These are phyloP conservation scores for Acheta domesticus DNA, from an alignment of 2,888 invertebrate genomes.

Conservation along the genomic window DNA sequence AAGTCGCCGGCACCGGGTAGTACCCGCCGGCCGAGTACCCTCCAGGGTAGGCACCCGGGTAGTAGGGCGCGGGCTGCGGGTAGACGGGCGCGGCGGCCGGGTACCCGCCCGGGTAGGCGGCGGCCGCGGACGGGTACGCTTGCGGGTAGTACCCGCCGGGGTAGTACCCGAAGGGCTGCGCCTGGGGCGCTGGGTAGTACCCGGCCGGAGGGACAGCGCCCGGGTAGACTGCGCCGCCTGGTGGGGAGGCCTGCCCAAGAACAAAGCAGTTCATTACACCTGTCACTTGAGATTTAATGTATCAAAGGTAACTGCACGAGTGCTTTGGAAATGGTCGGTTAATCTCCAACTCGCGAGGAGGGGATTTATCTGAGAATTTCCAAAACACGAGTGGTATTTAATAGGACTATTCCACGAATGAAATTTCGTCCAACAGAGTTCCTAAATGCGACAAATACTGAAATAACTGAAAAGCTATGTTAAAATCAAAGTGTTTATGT, in stretches of 20 bases:
- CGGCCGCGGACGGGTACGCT: neutral
- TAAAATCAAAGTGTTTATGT: too few relatives aligned
- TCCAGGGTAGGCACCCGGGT: neutral
- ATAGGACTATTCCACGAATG: too few relatives aligned
- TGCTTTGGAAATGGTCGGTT: too few relatives aligned
- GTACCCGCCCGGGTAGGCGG: neutral
- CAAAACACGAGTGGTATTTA: too few relatives aligned
- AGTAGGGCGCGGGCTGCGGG: conserved; percentile 18
- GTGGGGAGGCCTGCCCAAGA: neutral
- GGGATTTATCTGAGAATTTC: too few relatives aligned
- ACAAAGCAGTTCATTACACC: too few relatives aligned
- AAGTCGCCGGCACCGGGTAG: neutral
- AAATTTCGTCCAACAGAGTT: too few relatives aligned
- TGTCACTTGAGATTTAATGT: too few relatives aligned
- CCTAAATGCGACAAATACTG: too few relatives aligned
- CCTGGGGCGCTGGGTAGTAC: neutral
- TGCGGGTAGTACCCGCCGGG: conserved; percentile 22
- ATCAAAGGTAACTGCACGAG: too few relatives aligned
- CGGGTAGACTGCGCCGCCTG: neutral
- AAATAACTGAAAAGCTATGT: too few relatives aligned
- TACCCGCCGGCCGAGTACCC: neutral
- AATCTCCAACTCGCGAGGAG: too few relatives aligned
- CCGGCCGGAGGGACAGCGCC: neutral
- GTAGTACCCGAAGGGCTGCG: conserved; percentile 18
- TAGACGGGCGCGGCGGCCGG: neutral